Percentiles rank a stretch among this genome's conserved stretches.
These are phyloP conservation scores for Danio albolineatus DNA, from an alignment of 2,797 vertebrate genomes.

Conservation along the genomic window DNA sequence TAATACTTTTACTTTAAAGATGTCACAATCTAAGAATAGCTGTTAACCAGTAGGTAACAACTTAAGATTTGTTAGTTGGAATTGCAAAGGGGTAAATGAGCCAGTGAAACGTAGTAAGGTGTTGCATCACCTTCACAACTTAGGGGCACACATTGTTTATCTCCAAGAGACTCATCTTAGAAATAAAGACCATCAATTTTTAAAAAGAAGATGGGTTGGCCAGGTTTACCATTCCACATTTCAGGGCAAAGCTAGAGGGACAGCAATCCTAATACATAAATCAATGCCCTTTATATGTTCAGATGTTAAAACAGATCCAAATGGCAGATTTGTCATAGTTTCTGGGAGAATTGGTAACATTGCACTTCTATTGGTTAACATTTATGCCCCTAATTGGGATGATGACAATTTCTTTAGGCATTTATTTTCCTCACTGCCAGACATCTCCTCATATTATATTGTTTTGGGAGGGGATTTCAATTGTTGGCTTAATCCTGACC, in stretches of 20 bases:
- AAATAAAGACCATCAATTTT: background rate
- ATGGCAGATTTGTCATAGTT: too few species aligned
- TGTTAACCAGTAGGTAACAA: too few species aligned
- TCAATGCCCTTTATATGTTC: too few species aligned
- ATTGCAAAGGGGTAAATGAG: background rate
- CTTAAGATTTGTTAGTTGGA: background rate
- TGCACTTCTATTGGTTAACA: too few species aligned
- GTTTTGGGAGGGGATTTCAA: background rate
- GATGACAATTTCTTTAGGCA: background rate
- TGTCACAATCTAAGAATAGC: too few species aligned
- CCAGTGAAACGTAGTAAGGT: background rate
- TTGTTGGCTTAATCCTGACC: background rate
- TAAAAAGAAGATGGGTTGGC: background rate
- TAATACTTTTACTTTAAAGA: too few species aligned
- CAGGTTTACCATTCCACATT: background rate
- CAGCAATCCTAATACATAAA: too few species aligned
- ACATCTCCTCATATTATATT: background rate
- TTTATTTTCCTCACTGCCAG: conserved; percentile 3
- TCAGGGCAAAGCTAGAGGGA: too few species aligned
- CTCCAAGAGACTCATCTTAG: conserved; percentile 1
- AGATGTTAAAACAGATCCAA: too few species aligned
- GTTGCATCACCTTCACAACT: too few species aligned
- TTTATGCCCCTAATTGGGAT: background rate
- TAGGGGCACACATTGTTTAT: background rate
- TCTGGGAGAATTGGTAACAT: too few species aligned